Base-by-base conservation (phyloP, 2,888 invertebrate genomes). In the Drosophila eohydei region DNA sequence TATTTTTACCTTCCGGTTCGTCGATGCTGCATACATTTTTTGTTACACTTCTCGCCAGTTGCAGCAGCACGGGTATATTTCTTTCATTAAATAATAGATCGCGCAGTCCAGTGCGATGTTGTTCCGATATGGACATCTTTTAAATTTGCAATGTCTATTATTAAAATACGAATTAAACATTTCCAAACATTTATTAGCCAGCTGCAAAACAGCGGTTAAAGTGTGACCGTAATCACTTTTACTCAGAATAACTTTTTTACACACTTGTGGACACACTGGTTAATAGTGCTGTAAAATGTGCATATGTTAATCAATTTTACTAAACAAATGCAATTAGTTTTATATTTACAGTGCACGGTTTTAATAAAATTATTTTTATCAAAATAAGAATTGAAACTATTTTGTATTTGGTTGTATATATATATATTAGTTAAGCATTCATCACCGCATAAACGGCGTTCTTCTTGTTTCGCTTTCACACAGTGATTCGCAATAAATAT, bases 31-130 rank as follows among this genome's bases (percentile, higher is more conserved):
- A 83, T n/a, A 90, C 78, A 71, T 92, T 91, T 71, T 90, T 91
- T 2, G 91, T 92, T 0, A 90, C 80, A 60, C 83, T 86, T 36
- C 72, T 89, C 0, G 90, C 90, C 9, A 92, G n/a, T 48, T 89
- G 88, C 8, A 83, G 16, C 14, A 92, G 68, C 8, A 90, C 68
- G 0, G 80, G 57, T 3, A 69, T 56, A 56, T 92, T 92, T 40
- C 66, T 63, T 14, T 92, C 89, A 4, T 71, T 81, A 16, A 85
- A 21, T 0, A 92, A 41, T 8, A 92, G 52, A 65, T 92, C 91
- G 4, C 78, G 70, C 2, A 92, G 78, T 9, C 92, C 92, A 7
- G 28, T 16, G 50, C 59, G 77, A 68, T 91, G 86, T 16, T 62
- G 26, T 7, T 75, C 79, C 7, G 80, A 75, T 56, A 90, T 89